Conservation (phyloP, 2,888 invertebrate species). For the Clivina fossor region DNA sequence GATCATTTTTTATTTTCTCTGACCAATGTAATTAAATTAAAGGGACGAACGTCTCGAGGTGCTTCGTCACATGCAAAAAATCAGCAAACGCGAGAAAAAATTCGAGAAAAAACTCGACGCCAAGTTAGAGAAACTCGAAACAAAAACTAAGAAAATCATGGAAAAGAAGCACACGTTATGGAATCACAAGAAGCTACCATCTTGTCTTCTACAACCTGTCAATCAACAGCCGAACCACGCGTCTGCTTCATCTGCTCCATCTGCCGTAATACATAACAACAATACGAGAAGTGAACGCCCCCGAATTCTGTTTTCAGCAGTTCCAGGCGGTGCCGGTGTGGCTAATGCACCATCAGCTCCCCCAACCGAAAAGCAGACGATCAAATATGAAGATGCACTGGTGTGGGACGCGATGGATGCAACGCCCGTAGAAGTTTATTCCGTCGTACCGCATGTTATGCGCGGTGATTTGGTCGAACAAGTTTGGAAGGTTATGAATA, state of each 20-base stretch:
- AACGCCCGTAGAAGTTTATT: constrained; percentile 34
- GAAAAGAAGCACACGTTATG: constrained; percentile 50
- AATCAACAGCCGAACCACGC: not conserved
- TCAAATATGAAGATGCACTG: no score
- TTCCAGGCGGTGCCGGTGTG: not conserved
- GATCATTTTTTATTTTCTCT: no score
- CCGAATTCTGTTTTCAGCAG: no score
- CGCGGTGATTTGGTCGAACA: constrained; percentile 51
- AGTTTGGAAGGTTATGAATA: constrained; percentile 52
- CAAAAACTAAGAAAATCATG: constrained; percentile 51
- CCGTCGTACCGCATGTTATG: constrained; percentile 43
- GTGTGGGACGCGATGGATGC: constrained; percentile 43
- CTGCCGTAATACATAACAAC: no score
- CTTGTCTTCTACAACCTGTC: constrained; percentile 14
- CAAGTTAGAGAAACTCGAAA: constrained; percentile 52
- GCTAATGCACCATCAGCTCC: constrained; percentile 4
- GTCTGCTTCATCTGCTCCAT: not conserved
- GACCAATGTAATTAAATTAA: no score
- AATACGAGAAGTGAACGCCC: no score
- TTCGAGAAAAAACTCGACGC: constrained; percentile 49
- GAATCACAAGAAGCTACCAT: constrained; percentile 42
- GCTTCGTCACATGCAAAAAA: constrained; percentile 31
- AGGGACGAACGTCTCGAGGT: constrained; percentile 27
- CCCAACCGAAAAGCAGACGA: not conserved
- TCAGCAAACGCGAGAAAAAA: constrained; percentile 39